phyloP scores from a whole-genome alignment of 2,888 invertebrate species.

The Apodemia mormo region DNA sequence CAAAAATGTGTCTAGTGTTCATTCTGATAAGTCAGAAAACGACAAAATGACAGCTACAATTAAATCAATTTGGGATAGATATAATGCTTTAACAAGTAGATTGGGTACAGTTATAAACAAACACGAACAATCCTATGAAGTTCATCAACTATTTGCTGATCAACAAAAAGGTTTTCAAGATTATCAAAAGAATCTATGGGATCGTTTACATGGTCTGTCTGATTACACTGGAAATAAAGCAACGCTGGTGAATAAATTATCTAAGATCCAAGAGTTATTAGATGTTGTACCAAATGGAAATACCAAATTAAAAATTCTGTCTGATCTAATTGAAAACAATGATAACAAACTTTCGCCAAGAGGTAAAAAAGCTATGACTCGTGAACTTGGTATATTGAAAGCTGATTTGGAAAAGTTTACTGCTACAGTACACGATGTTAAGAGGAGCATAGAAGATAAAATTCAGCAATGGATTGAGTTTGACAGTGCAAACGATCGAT shows the following conservation, averaged over 20 bases:
- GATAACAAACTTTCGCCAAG: slow-evolving; percentile 87
- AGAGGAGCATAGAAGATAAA: slow-evolving; percentile 90
- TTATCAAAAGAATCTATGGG: slow-evolving; percentile 95
- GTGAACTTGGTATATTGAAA: slow-evolving; percentile 89
- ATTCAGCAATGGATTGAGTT: slow-evolving; percentile 96
- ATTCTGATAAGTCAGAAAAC: slow-evolving; percentile 78
- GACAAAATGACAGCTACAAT: slow-evolving; percentile 86
- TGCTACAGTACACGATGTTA: slow-evolving; percentile 88
- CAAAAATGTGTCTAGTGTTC: slow-evolving; percentile 83
- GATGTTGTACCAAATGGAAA: slow-evolving; percentile 89
- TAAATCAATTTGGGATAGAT: slow-evolving; percentile 87
- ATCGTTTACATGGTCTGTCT: slow-evolving; percentile 89
- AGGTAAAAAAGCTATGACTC: slow-evolving; percentile 92
- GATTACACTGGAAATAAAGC: slow-evolving; percentile 94
- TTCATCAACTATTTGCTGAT: slow-evolving; percentile 93
- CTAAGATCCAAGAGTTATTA: slow-evolving; percentile 90
- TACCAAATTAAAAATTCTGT: slow-evolving; percentile 88
- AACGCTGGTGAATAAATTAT: slow-evolving; percentile 89
- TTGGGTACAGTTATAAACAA: slow-evolving; percentile 86
- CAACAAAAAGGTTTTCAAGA: slow-evolving; percentile 93
- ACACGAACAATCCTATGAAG: slow-evolving; percentile 88
- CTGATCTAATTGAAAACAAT: slow-evolving; percentile 87
- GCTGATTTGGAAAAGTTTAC: slow-evolving; percentile 93
- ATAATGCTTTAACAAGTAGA: slow-evolving; percentile 86
- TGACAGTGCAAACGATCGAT: slow-evolving; percentile 90